Percentiles rank a stretch among this genome's conserved stretches.
These are phyloP conservation scores for Petrocephalus microphthalmus DNA, from an alignment of 2,113 vertebrate species.

Conservation along the genomic window DNA sequence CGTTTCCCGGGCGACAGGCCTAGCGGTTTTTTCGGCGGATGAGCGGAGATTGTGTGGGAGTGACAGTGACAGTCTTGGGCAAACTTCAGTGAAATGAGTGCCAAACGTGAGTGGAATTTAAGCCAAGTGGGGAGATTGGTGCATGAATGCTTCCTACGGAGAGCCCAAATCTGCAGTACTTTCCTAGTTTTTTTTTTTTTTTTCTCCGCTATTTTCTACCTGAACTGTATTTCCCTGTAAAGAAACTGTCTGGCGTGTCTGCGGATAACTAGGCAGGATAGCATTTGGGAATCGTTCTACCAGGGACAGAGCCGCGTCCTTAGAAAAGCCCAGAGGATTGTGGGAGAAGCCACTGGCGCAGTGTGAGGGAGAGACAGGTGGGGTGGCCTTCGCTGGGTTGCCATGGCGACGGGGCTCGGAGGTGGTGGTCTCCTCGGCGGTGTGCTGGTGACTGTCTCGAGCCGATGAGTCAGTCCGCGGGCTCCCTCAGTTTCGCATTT, in stretches of 20 bases:
- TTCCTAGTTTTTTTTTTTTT: not conserved
- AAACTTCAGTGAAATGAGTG: not conserved
- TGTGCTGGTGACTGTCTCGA: not conserved
- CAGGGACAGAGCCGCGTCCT: not conserved
- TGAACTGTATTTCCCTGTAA: not conserved
- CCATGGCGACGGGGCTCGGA: not conserved
- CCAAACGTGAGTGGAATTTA: not conserved
- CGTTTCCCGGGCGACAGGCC: slow-evolving; percentile 8
- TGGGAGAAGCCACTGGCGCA: not conserved
- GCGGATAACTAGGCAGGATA: not conserved
- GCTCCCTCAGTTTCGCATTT: not conserved
- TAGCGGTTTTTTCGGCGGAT: not conserved
- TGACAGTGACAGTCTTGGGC: not conserved
- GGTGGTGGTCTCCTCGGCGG: not conserved
- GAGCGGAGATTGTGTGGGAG: not conserved
- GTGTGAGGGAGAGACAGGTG: slow-evolving; percentile 1
- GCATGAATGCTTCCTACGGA: not conserved
- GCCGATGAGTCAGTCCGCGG: not conserved
- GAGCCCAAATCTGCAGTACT: not conserved
- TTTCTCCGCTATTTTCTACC: not conserved
- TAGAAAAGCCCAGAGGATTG: not conserved
- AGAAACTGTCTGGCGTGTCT: not conserved
- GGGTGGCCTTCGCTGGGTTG: not conserved
- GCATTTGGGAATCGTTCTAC: not conserved
- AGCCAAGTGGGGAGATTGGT: not conserved